Evolutionary conservation across 1,140 invertebrate species (phyloP).

Genomic region (Camponotus vicinus): DNA sequence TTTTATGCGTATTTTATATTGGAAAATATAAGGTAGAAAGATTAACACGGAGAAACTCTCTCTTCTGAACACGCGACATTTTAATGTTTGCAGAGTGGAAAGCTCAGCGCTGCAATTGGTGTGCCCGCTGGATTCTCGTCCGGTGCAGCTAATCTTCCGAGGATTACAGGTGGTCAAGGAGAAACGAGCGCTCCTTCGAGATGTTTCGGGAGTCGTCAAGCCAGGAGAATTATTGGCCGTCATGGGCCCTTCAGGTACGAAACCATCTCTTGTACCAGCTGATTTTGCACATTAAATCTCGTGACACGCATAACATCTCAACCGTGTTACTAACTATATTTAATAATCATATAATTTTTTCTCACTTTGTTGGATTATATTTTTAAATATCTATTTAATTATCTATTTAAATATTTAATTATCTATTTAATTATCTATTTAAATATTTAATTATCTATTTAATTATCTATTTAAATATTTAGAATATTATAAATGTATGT

Average conservation of each 20-base stretch:
- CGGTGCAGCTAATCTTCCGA: conserved; percentile 90
- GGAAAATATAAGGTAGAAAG: neutral
- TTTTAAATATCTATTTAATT: no score
- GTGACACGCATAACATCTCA: neutral
- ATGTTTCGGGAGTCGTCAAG: conserved; percentile 91
- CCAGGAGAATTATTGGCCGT: conserved; percentile 93
- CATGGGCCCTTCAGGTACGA: conserved; percentile 93
- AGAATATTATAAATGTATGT: no score
- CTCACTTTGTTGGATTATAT: neutral
- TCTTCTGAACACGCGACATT: neutral
- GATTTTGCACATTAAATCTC: neutral
- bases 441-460: no score
- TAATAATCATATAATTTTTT: neutral
- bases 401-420: neutral
- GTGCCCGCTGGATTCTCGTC: conserved; percentile 86
- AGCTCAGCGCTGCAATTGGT: conserved; percentile 83
- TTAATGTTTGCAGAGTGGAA: conserved; percentile 80
- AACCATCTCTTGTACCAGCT: neutral
- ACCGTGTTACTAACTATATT: neutral
- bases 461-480: neutral
- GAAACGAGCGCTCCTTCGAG: conserved; percentile 89
- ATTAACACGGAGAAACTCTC: neutral
- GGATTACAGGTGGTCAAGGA: conserved; percentile 87
- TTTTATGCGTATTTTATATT: conserved; percentile 1
- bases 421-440: no score